Percentiles rank a stretch among this genome's conserved stretches.
These are phyloP conservation scores for Elephantulus edwardii DNA, from an alignment of 2,113 vertebrate species.

Conservation along the genomic window DNA sequence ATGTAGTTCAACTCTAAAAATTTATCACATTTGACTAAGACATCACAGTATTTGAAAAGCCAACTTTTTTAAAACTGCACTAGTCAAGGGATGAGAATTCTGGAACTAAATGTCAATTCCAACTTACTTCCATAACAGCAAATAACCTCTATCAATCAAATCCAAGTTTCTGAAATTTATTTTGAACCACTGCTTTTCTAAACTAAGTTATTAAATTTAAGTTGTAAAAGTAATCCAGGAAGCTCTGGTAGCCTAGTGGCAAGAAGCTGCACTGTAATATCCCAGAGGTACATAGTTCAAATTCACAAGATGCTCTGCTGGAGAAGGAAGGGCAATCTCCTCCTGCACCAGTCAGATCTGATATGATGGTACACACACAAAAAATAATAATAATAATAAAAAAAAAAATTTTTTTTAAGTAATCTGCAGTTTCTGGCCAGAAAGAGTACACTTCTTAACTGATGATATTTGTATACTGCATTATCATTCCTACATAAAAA, in stretches of 20 bases:
- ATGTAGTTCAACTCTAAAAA: slow-evolving; percentile 15
- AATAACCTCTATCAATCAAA: neutral
- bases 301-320: no score
- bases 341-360: no score
- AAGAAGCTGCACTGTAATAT: no score
- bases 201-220: neutral
- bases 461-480: neutral
- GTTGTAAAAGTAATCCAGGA: neutral
- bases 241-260: no score
- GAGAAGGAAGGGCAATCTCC: no score
- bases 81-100: neutral
- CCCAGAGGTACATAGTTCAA: no score
- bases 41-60: neutral
- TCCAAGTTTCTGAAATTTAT: slow-evolving; percentile 21
- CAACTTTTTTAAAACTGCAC: neutral
- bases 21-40: neutral
- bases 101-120: neutral
- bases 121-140: neutral
- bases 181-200: neutral
- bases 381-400: no score
- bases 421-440: no score
- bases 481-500: neutral
- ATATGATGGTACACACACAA: no score
- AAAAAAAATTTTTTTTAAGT: no score
- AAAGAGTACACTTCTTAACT: neutral